phyloP scores from a whole-genome alignment of 2,888 invertebrate species.

The Plebejus anna region DNA sequence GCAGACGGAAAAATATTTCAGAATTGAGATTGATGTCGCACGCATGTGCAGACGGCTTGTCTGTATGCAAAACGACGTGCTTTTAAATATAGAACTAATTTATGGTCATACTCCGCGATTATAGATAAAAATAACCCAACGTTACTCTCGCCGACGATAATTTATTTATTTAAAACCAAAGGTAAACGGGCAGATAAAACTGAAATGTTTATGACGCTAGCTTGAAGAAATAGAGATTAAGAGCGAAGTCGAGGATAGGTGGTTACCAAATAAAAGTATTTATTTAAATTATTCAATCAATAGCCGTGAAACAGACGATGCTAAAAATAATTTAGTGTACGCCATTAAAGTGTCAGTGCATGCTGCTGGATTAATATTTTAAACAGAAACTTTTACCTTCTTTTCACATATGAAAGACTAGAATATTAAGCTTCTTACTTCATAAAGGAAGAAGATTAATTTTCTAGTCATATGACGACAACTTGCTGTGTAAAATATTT shows the following conservation, averaged over 20 bases:
- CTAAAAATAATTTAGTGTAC: conserved; percentile 24
- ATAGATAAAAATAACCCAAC: conserved; percentile 73
- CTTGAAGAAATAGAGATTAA: conserved; percentile 44
- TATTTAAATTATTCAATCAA: conserved; percentile 38
- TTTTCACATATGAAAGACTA: not conserved
- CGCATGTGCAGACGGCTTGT: conserved; percentile 77
- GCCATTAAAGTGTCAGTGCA: conserved; percentile 14
- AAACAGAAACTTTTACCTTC: not conserved
- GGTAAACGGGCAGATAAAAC: conserved; percentile 44
- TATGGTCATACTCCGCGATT: conserved; percentile 77
- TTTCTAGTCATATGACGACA: not conserved
- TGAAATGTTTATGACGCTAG: conserved; percentile 47
- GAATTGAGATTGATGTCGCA: conserved; percentile 79
- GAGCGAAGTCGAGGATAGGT: conserved; percentile 39
- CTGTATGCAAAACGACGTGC: conserved; percentile 75
- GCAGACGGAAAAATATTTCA: conserved; percentile 77
- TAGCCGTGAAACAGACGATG: conserved; percentile 31
- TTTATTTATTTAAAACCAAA: conserved; percentile 51
- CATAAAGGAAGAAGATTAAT: not conserved
- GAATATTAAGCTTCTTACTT: too few relatives aligned
- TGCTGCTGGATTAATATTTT: not conserved
- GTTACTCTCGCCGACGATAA: conserved; percentile 64
- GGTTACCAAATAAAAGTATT: conserved; percentile 36
- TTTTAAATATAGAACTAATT: conserved; percentile 78
- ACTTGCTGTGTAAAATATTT: not conserved